These are phyloP conservation scores for Bemisia tabaci DNA, from an alignment of 1,140 invertebrate genomes.

Conservation along the genomic window DNA sequence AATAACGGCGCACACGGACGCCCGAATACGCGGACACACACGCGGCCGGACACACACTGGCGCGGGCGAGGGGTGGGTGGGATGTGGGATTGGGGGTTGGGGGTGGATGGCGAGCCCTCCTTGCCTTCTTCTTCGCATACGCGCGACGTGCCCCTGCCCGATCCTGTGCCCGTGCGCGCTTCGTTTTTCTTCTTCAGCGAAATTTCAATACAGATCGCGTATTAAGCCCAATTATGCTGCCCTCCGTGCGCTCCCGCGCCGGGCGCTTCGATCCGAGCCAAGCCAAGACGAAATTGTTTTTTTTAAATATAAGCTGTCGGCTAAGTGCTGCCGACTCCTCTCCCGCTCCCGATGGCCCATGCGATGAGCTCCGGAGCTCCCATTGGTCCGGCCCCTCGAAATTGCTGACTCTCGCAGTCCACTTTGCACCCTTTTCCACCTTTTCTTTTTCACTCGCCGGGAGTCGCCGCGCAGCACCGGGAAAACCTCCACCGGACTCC, in stretches of 20 bases:
- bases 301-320: not conserved
- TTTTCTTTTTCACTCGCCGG: no score
- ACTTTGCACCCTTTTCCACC: no score
- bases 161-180: not conserved
- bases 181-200: not conserved
- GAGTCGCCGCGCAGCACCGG: no score
- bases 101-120: not conserved
- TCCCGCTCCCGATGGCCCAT: no score
- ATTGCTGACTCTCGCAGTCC: no score
- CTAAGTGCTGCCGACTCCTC: not conserved
- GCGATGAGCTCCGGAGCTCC: no score
- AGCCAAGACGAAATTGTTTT: not conserved
- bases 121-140: not conserved
- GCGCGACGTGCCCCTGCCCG: not conserved
- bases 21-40: not conserved
- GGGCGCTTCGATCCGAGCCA: not conserved
- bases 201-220: not conserved
- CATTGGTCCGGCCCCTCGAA: no score
- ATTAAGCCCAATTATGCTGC: not conserved
- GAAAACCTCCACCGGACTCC: no score
- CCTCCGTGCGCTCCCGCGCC: not conserved
- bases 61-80: no score
- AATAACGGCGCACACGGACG: not conserved
- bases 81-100: not conserved
- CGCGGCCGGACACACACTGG: not conserved